Conservation (phyloP, 2,797 vertebrate species). For the Brachyrhaphis roseni region DNA sequence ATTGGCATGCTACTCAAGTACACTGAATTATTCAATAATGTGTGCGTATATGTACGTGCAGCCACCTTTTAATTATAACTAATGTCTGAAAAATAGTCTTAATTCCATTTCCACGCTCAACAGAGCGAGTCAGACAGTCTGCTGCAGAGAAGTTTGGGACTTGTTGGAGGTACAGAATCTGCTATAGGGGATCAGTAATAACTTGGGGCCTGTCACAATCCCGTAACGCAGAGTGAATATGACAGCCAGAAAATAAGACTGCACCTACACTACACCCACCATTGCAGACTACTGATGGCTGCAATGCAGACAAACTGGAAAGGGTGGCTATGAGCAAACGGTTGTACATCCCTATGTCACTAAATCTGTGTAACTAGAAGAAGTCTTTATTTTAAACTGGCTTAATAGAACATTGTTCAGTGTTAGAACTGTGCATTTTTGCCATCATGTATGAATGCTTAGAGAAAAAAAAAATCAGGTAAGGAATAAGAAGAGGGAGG, state of each 20-base stretch:
- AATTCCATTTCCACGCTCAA: slow-evolving; percentile 24
- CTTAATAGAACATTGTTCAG: slow-evolving; percentile 39
- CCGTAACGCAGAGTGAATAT: slow-evolving; percentile 71
- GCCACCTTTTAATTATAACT: slow-evolving; percentile 12
- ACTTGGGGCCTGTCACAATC: slow-evolving; percentile 71
- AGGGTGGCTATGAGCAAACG: slow-evolving; percentile 22
- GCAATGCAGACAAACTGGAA: slow-evolving; percentile 38
- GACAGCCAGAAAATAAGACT: slow-evolving; percentile 78
- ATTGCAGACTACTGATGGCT: slow-evolving; percentile 66
- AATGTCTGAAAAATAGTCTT: neutral
- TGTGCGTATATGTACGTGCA: neutral
- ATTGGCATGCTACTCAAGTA: neutral
- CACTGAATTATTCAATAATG: neutral
- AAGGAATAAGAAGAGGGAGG: slow-evolving; percentile 12
- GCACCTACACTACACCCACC: slow-evolving; percentile 70
- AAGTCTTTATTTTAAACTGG: slow-evolving; percentile 19
- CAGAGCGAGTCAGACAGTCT: slow-evolving; percentile 34
- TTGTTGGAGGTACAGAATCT: slow-evolving; percentile 49
- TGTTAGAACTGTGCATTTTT: slow-evolving; percentile 16
- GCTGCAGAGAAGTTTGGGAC: slow-evolving; percentile 40
- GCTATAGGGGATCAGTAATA: slow-evolving; percentile 69
- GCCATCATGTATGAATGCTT: slow-evolving; percentile 14
- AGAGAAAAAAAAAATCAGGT: slow-evolving; percentile 46
- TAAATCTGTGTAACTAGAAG: slow-evolving; percentile 43
- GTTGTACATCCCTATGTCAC: slow-evolving; percentile 37